Evolutionary conservation across 2,113 vertebrate species (phyloP), one percentile per base, ranked within the genome.

Genomic region (Mesembrinibis cayennensis): DNA sequence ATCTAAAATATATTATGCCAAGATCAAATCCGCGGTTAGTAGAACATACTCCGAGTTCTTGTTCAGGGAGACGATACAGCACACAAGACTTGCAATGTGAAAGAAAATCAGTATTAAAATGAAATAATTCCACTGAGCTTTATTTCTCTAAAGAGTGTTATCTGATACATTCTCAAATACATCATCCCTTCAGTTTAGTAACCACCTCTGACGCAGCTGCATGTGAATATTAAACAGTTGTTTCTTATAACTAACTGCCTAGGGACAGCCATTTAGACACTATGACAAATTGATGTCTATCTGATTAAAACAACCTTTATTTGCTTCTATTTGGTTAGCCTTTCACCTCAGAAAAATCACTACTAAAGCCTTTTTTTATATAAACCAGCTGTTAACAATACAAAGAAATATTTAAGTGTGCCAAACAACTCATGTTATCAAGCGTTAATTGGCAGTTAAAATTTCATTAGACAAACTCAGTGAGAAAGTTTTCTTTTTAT

Each of bases 261-360:
- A 69, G 70, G 71, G 18, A 84, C 32, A 93, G n/a, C 36, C 61
- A 44, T 52, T 86, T 58, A 92, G 58, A 55, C 52, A 71, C 19
- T 30, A 13, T 40, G 52, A 93, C 55, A 85, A 95, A 93, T 27
- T 9, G 3, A 40, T 47, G 42, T 67, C 63, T 65, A 22, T 76
- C 82, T 76, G 55, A 86, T 82, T 91, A 69, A 92, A 87, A 80
- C 56, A 44, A 67, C 53, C 12, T 62, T 32, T 38, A 50, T 63
- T 86, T 90, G 61, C 67, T 90, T 87, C 49, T 79, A 78, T 40
- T 94, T 87, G 65, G 36, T 62, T 93, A 89, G 52, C 80, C 66
- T 91, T 95, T 95, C 61, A 94, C 65, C 89, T 96, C 74, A 63
- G 89, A 91, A 96, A 96, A 65, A 89, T 70, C 71, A 74, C 55